Evolutionary conservation across 2,888 invertebrate species (phyloP), one percentile per base, ranked within the genome.

Genomic region (Ceratothoa steindachneri): DNA sequence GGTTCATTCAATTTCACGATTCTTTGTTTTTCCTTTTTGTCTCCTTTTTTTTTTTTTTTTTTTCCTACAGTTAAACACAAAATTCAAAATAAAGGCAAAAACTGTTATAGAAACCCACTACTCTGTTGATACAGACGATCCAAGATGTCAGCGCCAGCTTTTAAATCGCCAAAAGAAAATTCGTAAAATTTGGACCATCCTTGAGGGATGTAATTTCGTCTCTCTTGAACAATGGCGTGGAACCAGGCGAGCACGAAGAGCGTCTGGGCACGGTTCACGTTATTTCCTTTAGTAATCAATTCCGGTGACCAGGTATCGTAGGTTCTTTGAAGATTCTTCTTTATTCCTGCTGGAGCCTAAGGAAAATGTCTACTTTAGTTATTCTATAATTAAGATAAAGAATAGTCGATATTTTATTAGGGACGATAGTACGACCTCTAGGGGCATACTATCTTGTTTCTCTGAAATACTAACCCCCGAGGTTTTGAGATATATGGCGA

Each of bases 181-280:
- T 95, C 94, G 84, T 96, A 95, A 83, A 89, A 89, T 83, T 91
- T 92, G 0, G 91, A 91, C 95, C 95, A 95, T 0, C 94, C 92
- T 87, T 94, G 93, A 0, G 96, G 96, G 81, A 96, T 92, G 84
- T 91, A 98, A 69, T 91, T 92, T 74, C 97, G 87, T 53, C 99
- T 87, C 85, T 99, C 98, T 81, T 88, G 87, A 69, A 95, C 87
- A 15, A 97, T 87, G 0, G 97, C 95, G 84, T 97, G 96, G 72
- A 93, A 87, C 88, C 93, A 91, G 78, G 95, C 90, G 19, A 97
- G 85, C 4, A 92, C 89, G 81, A 97, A 89, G 73, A 91, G 83
- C 0, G 88, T 85, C 81, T 87, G 87, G 0, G 84, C 82, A 73
- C 82, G 73, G 52, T 77, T 73, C 27, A 81, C 77, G 69, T 81